Percentiles rank a stretch among this genome's conserved stretches.
phyloP scores from a whole-genome alignment of 2,113 vertebrate species.

The Burhinus bistriatus region DNA sequence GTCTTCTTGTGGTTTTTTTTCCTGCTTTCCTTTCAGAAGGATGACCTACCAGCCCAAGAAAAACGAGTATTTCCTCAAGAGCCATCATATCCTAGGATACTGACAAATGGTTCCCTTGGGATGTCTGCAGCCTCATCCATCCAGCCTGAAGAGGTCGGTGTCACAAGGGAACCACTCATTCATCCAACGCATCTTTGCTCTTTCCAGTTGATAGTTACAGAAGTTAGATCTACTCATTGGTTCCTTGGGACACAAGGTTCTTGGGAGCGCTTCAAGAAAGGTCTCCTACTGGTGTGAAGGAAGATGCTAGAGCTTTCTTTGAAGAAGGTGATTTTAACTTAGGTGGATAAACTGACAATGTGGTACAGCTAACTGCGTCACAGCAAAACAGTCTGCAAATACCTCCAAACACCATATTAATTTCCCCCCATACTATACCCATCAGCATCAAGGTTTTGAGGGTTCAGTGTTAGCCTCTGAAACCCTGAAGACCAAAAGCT shows the following conservation, averaged over 20 bases:
- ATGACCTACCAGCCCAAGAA: neutral
- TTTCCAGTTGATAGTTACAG: neutral
- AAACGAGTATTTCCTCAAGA: neutral
- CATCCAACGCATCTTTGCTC: neutral
- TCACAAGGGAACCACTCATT: fast-evolving
- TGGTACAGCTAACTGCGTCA: neutral
- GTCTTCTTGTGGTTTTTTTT: neutral
- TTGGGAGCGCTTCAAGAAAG: neutral
- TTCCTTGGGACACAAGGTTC: neutral
- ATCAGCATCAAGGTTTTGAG: neutral
- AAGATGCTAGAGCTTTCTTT: neutral
- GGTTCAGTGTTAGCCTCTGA: neutral
- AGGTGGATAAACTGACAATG: neutral
- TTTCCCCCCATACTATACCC: neutral
- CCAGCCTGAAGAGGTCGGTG: neutral
- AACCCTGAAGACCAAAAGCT: neutral
- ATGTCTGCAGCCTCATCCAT: neutral
- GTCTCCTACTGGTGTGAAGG: neutral
- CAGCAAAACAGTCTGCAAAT: neutral
- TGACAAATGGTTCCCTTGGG: neutral
- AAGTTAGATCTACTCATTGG: neutral
- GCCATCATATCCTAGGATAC: neutral
- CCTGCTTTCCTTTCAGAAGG: neutral
- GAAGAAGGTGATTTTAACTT: neutral
- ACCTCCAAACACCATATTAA: fast-evolving